These are phyloP conservation scores for Lamellibrachia luymesi DNA, from an alignment of 1,140 invertebrate genomes.

Conservation along the genomic window DNA sequence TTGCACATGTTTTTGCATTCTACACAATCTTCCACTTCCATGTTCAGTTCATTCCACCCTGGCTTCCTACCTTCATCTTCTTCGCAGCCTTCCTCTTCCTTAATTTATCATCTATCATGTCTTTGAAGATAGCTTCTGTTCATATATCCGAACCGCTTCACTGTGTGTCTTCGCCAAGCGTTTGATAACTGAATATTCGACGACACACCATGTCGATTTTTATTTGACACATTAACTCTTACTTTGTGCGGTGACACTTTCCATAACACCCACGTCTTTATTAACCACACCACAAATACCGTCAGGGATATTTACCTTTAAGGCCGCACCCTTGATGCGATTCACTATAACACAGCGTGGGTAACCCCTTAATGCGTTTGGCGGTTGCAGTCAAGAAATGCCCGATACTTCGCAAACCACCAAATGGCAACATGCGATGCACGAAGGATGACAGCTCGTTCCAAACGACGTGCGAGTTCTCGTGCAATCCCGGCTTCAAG, in stretches of 20 bases:
- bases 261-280: not conserved
- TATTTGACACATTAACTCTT: not conserved
- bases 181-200: not conserved
- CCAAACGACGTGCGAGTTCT: constrained; percentile 68
- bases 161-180: too few species aligned
- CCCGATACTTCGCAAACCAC: constrained; percentile 59
- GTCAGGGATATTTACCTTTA: not conserved
- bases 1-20: not conserved
- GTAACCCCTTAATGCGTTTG: not conserved
- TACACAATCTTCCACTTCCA: not conserved
- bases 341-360: not conserved
- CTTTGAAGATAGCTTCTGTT: too few species aligned
- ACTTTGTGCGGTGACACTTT: not conserved
- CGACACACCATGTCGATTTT: not conserved
- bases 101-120: too few species aligned
- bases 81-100: too few species aligned
- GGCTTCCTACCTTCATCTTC: not conserved
- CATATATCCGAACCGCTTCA: too few species aligned
- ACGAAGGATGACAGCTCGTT: constrained; percentile 63
- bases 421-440: constrained; percentile 66
- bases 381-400: constrained; percentile 65
- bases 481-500: constrained; percentile 66
- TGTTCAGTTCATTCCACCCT: not conserved
- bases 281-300: not conserved
- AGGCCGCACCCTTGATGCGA: not conserved